Base-by-base conservation (phyloP, 1,140 invertebrate species). In the Drosophila arawakana region DNA sequence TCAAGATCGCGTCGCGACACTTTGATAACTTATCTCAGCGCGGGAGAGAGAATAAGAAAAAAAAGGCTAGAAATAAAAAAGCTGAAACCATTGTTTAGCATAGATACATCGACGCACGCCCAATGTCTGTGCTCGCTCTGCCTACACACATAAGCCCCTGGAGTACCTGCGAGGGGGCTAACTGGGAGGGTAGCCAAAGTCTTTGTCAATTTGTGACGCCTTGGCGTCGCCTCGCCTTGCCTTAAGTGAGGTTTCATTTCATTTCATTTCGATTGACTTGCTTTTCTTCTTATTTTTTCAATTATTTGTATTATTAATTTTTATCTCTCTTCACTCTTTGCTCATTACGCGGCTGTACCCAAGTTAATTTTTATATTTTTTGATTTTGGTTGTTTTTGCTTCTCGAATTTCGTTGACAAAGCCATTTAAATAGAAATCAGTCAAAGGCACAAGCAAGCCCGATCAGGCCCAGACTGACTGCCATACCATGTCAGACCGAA, bases 291-390 rank as follows among this genome's bases (percentile, higher is more conserved):
- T 30, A 34, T 21, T 55, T 7, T 67, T 71, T 58, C 82, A 88
- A 83, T 88, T 86, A 86, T 86, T 89, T 89, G 76, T 88, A 80
- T 86, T 85, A 85, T 85, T 86, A 86, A 86, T 86, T 88, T 86
- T 88, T 88, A 89, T 86, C 83, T 86, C 83, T 88, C 83, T 88
- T 86, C 83, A 86, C 83, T 88, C 83, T 89, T 89, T 83, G 84
- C 84, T 88, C 83, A 88, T 88, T 88, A 88, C 78, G 75, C 70
- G 54, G 49, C 49, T 83, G 78, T 83, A 67, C 54, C 62, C 35
- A 50, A 57, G 54, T 76, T 61, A 75, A 66, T 82, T 82, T 71
- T 73, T 70, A 54, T 50, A 49, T 43, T 76, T 80, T 61, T 55
- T 60, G 63, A 15, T 15, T 2, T 71, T 73, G 70, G 59, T 55